phyloP scores from a whole-genome alignment of 2,888 invertebrate species.

The Apoderus coryli region DNA sequence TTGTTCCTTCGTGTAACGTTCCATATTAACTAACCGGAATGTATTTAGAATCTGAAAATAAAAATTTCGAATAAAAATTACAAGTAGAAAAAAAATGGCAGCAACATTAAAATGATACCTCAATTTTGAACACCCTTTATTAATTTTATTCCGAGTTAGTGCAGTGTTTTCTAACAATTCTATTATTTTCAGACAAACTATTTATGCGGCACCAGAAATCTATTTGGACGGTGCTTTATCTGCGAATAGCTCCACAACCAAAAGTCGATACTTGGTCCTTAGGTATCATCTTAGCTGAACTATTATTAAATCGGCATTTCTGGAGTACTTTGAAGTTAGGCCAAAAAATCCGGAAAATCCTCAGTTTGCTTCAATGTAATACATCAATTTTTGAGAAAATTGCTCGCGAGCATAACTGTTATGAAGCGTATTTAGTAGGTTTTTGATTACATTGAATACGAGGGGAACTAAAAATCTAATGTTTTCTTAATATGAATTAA shows the following conservation, averaged over 20 bases:
- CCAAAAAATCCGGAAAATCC: conserved; percentile 57
- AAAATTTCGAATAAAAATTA: too few species aligned
- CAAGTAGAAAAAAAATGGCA: too few species aligned
- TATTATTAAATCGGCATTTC: conserved; percentile 51
- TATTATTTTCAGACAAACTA: conserved; percentile 46
- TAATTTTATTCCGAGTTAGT: too few species aligned
- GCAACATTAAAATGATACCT: too few species aligned
- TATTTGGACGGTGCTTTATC: conserved; percentile 45
- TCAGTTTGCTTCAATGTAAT: conserved; percentile 51
- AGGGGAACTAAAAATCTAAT: too few species aligned
- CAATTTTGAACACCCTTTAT: too few species aligned
- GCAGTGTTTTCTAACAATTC: too few species aligned
- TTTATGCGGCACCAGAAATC: conserved; percentile 72
- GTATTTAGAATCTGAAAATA: too few species aligned
- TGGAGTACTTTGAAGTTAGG: conserved; percentile 64
- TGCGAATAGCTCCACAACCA: conserved; percentile 40
- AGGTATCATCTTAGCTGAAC: conserved; percentile 78
- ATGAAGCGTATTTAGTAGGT: conserved; percentile 47
- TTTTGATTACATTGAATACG: too few species aligned
- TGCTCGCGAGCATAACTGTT: conserved; percentile 62
- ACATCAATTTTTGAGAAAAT: conserved; percentile 51
- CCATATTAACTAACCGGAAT: too few species aligned
- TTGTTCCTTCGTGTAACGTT: too few species aligned
- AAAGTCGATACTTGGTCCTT: conserved; percentile 89
- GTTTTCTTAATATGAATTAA: too few species aligned